phyloP scores from a whole-genome alignment of 2,113 vertebrate genomes.

The Tursiops truncatus region DNA sequence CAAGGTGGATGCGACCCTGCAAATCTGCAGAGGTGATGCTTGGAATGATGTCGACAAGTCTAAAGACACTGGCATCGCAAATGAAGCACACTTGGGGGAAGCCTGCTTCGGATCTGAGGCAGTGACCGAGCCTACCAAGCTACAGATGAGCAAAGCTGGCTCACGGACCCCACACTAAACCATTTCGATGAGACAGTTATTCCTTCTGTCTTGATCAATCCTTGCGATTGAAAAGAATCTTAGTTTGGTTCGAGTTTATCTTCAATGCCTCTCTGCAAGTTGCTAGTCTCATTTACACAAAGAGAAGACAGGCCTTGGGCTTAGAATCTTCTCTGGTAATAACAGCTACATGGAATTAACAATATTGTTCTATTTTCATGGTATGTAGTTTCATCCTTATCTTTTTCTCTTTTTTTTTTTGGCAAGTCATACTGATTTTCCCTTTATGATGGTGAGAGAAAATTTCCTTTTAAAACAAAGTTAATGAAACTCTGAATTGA shows the following conservation, averaged over 20 bases:
- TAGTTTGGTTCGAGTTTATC: neutral
- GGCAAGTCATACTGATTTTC: slow-evolving; percentile 34
- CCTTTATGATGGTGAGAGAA: neutral
- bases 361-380: neutral
- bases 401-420: neutral
- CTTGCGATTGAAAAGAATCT: neutral
- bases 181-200: neutral
- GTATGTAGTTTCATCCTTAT: neutral
- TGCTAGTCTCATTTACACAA: neutral
- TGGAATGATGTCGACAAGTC: neutral
- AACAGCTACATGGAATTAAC: neutral
- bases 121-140: too few relatives aligned
- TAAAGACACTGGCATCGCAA: neutral
- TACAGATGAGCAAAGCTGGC: rapidly evolving
- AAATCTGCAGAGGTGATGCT: neutral
- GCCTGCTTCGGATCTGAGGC: neutral
- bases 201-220: neutral
- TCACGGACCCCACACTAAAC: rapidly evolving
- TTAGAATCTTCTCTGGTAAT: neutral
- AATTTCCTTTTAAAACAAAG: slow-evolving; percentile 51
- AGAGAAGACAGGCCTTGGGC: neutral
- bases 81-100: neutral
- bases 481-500: slow-evolving; percentile 45
- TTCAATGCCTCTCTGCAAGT: neutral
- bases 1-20: rapidly evolving